Percentiles rank a stretch among this genome's conserved stretches.
Conservation (phyloP, 2,888 invertebrate genomes). For the Dichetophora obliterata region DNA sequence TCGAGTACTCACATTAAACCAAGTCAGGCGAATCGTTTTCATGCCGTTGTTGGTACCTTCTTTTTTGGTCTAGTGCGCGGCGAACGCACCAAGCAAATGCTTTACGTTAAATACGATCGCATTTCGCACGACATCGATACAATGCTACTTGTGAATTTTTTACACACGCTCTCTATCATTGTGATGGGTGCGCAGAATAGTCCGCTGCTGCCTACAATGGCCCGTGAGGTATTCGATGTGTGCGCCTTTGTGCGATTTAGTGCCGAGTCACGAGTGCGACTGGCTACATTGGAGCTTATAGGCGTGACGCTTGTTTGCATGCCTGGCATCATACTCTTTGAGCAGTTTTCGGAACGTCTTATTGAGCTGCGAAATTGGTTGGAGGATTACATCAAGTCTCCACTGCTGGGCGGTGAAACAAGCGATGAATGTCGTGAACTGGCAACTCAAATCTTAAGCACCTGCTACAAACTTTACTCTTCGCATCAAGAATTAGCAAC, state of each 20-base stretch:
- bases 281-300: conserved; percentile 77
- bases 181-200: conserved; percentile 80
- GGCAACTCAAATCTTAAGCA: conserved; percentile 74
- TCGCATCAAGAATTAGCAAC: conserved; percentile 4
- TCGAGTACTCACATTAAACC: conserved; percentile 55
- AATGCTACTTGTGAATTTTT: conserved; percentile 77
- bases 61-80: conserved; percentile 86
- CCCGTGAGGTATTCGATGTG: conserved; percentile 78
- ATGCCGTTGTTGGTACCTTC: conserved; percentile 81
- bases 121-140: conserved; percentile 77
- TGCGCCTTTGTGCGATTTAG: conserved; percentile 78
- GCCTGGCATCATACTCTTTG: conserved; percentile 73
- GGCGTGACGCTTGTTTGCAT: conserved; percentile 76
- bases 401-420: conserved; percentile 75
- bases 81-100: conserved; percentile 74
- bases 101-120: conserved; percentile 71
- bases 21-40: conserved; percentile 76
- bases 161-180: conserved; percentile 78
- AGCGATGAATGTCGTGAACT: conserved; percentile 76
- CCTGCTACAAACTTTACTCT: conserved; percentile 58
- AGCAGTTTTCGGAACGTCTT: conserved; percentile 75
- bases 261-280: conserved; percentile 76
- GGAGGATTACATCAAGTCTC: conserved; percentile 72
- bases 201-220: conserved; percentile 75
- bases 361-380: conserved; percentile 80